These are phyloP conservation scores for Lucinisca nassula DNA, from an alignment of 2,888 invertebrate genomes.

Conservation along the genomic window DNA sequence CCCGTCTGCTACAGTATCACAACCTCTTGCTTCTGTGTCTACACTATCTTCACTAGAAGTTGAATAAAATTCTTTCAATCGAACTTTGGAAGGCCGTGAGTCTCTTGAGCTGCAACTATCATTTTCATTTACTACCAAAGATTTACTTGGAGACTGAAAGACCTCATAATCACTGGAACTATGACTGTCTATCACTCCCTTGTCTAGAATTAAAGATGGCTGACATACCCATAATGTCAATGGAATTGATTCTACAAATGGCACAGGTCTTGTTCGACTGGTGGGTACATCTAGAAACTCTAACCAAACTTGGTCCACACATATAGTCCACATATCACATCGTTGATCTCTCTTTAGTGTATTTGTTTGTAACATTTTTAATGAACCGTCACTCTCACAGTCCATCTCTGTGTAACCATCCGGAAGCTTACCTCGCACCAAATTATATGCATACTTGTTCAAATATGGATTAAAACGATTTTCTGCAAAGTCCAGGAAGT, in stretches of 20 bases:
- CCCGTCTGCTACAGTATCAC: conserved; percentile 12
- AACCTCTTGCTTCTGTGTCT: conserved; percentile 13
- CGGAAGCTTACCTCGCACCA: conserved; percentile 56
- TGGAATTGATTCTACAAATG: conserved; percentile 92
- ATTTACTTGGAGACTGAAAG: conserved; percentile 11
- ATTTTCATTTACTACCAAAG: conserved; percentile 14
- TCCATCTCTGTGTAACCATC: conserved; percentile 51
- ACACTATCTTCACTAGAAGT: conserved; percentile 58
- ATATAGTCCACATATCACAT: conserved; percentile 95
- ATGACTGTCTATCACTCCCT: conserved; percentile 28
- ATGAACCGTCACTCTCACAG: conserved; percentile 51
- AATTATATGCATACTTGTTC: conserved; percentile 74
- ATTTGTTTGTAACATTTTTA: conserved; percentile 73
- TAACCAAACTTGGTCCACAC: conserved; percentile 97
- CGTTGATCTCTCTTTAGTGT: conserved; percentile 88
- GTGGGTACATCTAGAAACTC: conserved; percentile 96
- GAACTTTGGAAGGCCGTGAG: conserved; percentile 58
- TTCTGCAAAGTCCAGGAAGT: conserved; percentile 77
- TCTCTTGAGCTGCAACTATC: conserved; percentile 27
- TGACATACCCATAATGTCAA: conserved; percentile 92
- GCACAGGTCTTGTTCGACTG: conserved; percentile 86
- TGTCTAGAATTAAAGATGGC: conserved; percentile 37
- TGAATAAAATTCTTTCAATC: conserved; percentile 73
- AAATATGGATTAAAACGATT: conserved; percentile 80
- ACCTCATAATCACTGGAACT: not conserved